Evolutionary conservation across 2,888 invertebrate genomes (phyloP).

Genomic region (Tortricodes alternella): DNA sequence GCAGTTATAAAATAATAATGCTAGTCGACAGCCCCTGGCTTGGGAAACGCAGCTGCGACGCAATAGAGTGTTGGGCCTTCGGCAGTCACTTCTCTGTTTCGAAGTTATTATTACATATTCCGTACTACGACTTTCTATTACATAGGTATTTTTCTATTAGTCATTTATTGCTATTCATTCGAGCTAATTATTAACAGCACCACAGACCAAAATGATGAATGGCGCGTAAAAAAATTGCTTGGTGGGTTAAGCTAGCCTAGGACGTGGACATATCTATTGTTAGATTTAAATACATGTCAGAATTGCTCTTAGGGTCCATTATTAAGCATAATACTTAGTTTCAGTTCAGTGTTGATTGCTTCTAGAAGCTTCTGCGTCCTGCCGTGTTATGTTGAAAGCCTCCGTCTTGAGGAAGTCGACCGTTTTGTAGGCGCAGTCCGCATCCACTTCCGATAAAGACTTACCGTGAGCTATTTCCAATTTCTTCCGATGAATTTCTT

Average conservation of each 20-base stretch:
- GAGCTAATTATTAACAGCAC: too few species aligned
- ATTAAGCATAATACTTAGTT: conserved; percentile 8
- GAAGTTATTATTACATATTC: too few species aligned
- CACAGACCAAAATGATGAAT: too few species aligned
- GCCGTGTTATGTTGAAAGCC: conserved; percentile 93
- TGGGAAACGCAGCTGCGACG: too few species aligned
- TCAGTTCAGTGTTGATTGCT: conserved; percentile 38
- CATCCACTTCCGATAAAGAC: conserved; percentile 52
- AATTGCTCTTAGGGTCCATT: neutral
- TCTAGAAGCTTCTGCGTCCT: conserved; percentile 89
- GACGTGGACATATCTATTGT: neutral
- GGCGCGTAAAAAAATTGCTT: too few species aligned
- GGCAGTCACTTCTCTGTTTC: too few species aligned
- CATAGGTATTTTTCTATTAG: too few species aligned
- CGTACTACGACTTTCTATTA: too few species aligned
- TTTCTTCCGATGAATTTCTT: conserved; percentile 40
- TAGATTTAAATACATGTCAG: neutral
- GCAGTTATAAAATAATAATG: too few species aligned
- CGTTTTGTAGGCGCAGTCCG: conserved; percentile 90
- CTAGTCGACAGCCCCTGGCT: too few species aligned
- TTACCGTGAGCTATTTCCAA: conserved; percentile 53
- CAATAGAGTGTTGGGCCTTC: too few species aligned
- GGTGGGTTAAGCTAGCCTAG: neutral
- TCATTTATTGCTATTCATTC: too few species aligned
- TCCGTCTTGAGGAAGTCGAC: conserved; percentile 97